Evolutionary conservation across 2,888 invertebrate genomes (phyloP), one percentile per base, ranked within the genome.

Genomic region (Sinopyrophorus schimmeli): DNA sequence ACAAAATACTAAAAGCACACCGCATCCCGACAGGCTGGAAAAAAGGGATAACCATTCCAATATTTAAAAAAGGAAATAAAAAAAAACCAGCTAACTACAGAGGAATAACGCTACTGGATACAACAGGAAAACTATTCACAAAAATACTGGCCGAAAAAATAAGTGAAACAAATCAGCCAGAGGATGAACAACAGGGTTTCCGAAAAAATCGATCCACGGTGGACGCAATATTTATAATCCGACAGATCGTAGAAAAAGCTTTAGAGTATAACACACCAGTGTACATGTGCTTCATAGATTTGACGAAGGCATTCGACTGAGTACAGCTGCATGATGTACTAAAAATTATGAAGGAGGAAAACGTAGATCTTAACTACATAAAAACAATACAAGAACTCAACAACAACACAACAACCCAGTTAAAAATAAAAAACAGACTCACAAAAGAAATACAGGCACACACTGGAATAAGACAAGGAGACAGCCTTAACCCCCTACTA

Each of bases 261-360:
- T 7, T 32, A 15, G 18, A 32, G 10, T 17, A 17, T 3, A 32
- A 32, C 2, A 10, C 32, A 32, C 32, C 32, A 3, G 11, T 20
- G n/a, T 32, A 14, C 16, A 4, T 30, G 14, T 30, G 30, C 14
- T 12, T 30, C 5, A 4, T 30, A 4, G 14, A 30, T 14, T 14
- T 30, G 12, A 30, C 30, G 5, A 30, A 30, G 14, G 30, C 30
- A 30, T 30, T 30, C 30, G 30, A 30, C 30, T 10, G 4, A 32
- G 10, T 15, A 18, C 15, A 31, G 4, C 3, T 24, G 9, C 7
- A 24, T 24, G 24, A 24, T 10, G 20, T 20, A 5, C 20, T 5
- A 20, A 5, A 20, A 20, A 20, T 20, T 5, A 24, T 9, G 24
- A 24, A 7, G 9, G 9, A 3, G 24, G n/a, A n/a, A n/a, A n/a